A percentile compares a stretch with the other conserved stretches of the same genome.
phyloP scores from a whole-genome alignment of 2,113 vertebrate genomes.

The Pimephales promelas region DNA sequence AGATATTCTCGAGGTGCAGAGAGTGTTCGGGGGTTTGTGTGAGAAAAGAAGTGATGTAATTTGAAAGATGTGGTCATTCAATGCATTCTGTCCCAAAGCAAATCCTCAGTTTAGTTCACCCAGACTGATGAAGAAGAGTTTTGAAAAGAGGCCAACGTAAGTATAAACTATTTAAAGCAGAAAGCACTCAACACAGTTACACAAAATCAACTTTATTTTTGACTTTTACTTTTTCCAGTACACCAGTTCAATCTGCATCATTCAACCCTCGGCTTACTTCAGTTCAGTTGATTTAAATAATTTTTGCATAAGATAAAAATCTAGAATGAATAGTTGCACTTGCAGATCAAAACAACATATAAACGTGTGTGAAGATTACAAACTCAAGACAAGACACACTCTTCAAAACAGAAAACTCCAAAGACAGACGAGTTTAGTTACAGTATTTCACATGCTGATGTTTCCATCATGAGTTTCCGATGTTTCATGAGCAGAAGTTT shows the following conservation, averaged over 20 bases:
- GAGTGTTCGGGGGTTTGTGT: too few relatives aligned
- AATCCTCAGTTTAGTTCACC: too few relatives aligned
- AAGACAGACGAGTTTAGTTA: not conserved
- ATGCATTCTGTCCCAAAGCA: too few relatives aligned
- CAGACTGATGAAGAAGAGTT: too few relatives aligned
- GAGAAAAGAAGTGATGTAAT: too few relatives aligned
- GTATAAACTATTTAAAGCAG: not conserved
- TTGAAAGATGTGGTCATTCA: too few relatives aligned
- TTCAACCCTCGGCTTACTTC: not conserved
- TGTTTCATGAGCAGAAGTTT: conserved; percentile 14
- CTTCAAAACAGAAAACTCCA: not conserved
- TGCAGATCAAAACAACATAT: not conserved
- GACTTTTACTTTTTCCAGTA: not conserved
- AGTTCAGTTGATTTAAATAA: not conserved
- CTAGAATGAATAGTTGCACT: not conserved
- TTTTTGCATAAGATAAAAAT: not conserved
- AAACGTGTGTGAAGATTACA: not conserved
- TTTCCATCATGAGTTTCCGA: conserved; percentile 16
- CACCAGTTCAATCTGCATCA: not conserved
- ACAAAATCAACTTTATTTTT: conserved; percentile 5
- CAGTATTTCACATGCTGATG: not conserved
- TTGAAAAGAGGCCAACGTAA: too few relatives aligned
- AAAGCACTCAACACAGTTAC: not conserved
- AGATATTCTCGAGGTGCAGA: too few relatives aligned
- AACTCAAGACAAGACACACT: not conserved